These are phyloP conservation scores for Drosophila putrida DNA, from an alignment of 2,888 invertebrate species.

Conservation along the genomic window DNA sequence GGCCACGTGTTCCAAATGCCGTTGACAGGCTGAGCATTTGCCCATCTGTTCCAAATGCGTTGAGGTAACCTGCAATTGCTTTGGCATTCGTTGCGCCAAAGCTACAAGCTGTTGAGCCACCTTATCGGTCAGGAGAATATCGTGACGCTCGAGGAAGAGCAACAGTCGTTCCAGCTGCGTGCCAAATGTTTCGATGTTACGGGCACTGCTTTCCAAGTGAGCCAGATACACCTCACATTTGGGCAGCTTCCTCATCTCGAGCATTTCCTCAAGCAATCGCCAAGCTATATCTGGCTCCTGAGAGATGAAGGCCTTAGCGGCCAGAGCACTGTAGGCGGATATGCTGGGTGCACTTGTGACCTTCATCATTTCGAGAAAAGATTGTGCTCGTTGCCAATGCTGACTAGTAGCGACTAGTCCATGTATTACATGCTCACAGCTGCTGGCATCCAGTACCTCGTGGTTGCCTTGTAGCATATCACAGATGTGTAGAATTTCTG, in stretches of 20 bases:
- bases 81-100: constrained; percentile 70
- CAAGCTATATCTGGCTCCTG: constrained; percentile 86
- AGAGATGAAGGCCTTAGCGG: constrained; percentile 87
- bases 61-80: constrained; percentile 25
- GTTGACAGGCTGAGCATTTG: constrained; percentile 87
- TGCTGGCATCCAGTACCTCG: constrained; percentile 87
- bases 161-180: constrained; percentile 87
- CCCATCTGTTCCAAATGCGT: constrained; percentile 86
- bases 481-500: constrained; percentile 87
- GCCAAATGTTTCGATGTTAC: constrained; percentile 69
- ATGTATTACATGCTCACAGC: constrained; percentile 88
- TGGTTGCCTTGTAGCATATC: constrained; percentile 85
- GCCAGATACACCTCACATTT: constrained; percentile 86
- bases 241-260: constrained; percentile 85
- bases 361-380: constrained; percentile 88
- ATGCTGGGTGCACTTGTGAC: constrained; percentile 86
- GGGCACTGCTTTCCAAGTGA: constrained; percentile 86
- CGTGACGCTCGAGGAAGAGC: constrained; percentile 86
- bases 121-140: constrained; percentile 84
- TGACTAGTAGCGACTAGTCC: constrained; percentile 89
- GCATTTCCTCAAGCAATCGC: constrained; percentile 87
- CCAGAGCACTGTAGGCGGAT: constrained; percentile 86
- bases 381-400: constrained; percentile 88
- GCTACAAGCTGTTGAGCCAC: constrained; percentile 75
- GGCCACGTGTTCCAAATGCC: constrained; percentile 86